These are phyloP conservation scores for Apoda limacodes DNA, from an alignment of 2,888 invertebrate species.

Conservation along the genomic window DNA sequence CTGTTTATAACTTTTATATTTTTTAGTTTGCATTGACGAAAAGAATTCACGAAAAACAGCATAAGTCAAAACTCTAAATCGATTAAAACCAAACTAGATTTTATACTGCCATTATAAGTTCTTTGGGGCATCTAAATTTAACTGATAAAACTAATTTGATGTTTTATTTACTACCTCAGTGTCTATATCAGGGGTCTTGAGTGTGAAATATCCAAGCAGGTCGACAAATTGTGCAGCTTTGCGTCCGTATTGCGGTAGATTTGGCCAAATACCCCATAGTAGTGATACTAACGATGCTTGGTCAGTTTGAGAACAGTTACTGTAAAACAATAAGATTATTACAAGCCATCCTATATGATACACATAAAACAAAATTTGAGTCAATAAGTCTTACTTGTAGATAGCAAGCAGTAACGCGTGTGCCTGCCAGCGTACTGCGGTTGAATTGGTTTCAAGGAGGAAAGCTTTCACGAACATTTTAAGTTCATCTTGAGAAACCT, in stretches of 20 bases:
- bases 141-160: conserved; percentile 8
- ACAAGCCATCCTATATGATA: too few relatives aligned
- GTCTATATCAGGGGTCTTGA: conserved; percentile 81
- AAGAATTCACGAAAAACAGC: background rate
- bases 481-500: conserved; percentile 73
- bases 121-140: conserved; percentile 8
- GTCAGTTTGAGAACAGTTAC: conserved; percentile 81
- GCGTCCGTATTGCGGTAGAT: conserved; percentile 89
- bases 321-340: too few relatives aligned
- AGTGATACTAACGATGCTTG: conserved; percentile 85
- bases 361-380: too few relatives aligned
- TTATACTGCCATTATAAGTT: background rate
- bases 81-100: background rate
- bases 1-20: too few relatives aligned
- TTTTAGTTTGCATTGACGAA: too few relatives aligned
- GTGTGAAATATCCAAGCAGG: conserved; percentile 92
- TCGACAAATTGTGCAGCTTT: conserved; percentile 98
- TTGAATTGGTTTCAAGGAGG: conserved; percentile 92
- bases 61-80: background rate
- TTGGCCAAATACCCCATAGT: conserved; percentile 93
- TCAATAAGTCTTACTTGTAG: conserved; percentile 72
- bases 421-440: conserved; percentile 95
- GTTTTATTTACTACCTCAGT: conserved; percentile 74
- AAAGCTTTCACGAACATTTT: conserved; percentile 88
- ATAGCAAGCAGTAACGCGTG: conserved; percentile 88